Conservation (phyloP, 2,797 vertebrate species). For the Luscinia luscinia region DNA sequence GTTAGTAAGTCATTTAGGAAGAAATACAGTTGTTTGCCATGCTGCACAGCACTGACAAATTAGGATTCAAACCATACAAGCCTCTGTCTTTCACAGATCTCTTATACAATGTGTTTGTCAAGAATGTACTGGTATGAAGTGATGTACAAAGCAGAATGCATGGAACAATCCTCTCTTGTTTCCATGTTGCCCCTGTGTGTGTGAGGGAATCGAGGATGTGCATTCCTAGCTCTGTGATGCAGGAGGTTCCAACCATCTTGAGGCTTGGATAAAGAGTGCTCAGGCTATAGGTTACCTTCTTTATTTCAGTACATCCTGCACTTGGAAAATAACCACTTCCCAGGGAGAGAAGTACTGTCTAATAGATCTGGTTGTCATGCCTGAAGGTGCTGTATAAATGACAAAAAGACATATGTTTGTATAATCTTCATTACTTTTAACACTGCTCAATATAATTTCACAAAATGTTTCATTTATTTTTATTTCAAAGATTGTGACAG, state of each 20-base stretch:
- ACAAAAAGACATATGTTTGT: slow-evolving; percentile 77
- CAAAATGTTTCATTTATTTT: slow-evolving; percentile 85
- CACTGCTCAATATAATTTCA: slow-evolving; percentile 79
- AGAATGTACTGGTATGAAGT: not conserved
- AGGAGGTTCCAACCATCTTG: not conserved
- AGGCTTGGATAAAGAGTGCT: not conserved
- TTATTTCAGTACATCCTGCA: slow-evolving; percentile 5
- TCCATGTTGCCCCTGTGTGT: not conserved
- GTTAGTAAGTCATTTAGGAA: slow-evolving; percentile 41
- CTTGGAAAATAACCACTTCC: slow-evolving; percentile 21
- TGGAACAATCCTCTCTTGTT: not conserved
- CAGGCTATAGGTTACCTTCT: not conserved
- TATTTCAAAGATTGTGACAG: slow-evolving; percentile 82
- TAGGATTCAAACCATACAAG: slow-evolving; percentile 53
- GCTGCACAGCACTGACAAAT: slow-evolving; percentile 54
- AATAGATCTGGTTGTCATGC: slow-evolving; percentile 56
- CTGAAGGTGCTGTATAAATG: slow-evolving; percentile 73
- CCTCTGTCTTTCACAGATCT: slow-evolving; percentile 27
- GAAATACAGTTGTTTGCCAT: slow-evolving; percentile 35
- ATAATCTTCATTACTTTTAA: slow-evolving; percentile 80
- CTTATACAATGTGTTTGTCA: not conserved
- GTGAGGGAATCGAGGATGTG: not conserved
- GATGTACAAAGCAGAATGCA: not conserved
- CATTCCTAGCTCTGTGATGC: not conserved
- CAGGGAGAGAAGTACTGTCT: slow-evolving; percentile 32